These are phyloP conservation scores for Phaethon lepturus DNA, from an alignment of 2,113 vertebrate species.

Conservation along the genomic window DNA sequence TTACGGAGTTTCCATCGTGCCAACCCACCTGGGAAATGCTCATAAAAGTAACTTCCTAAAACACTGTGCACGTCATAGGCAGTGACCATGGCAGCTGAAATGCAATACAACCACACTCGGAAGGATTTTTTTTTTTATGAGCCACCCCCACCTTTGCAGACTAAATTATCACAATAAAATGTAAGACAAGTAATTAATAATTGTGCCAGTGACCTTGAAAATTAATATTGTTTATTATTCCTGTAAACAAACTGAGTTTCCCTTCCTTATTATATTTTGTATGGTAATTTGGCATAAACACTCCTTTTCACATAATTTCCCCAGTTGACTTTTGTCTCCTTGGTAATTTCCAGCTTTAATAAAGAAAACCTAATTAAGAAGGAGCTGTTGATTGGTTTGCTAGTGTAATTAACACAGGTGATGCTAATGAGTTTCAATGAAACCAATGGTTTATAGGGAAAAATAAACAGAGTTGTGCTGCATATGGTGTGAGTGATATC, in stretches of 20 bases:
- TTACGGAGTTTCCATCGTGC: conserved; percentile 29
- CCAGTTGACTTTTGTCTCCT: conserved; percentile 91
- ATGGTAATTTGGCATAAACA: conserved; percentile 85
- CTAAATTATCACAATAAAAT: conserved; percentile 76
- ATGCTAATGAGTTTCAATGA: conserved; percentile 99
- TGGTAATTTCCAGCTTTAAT: conserved; percentile 95
- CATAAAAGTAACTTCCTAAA: conserved; percentile 70
- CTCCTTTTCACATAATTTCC: conserved; percentile 85
- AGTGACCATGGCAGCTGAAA: conserved; percentile 47
- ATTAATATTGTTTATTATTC: conserved; percentile 83
- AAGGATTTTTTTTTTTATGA: conserved; percentile 45
- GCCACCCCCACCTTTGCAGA: conserved; percentile 42
- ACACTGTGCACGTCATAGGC: background rate
- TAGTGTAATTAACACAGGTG: conserved; percentile 99
- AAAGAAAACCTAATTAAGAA: conserved; percentile 98
- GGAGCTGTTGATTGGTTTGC: conserved; percentile 98
- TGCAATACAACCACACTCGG: conserved; percentile 26
- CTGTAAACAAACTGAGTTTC: conserved; percentile 80
- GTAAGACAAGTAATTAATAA: conserved; percentile 82
- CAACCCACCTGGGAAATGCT: conserved; percentile 32
- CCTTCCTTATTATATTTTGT: conserved; percentile 80
- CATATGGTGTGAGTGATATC: conserved; percentile 80
- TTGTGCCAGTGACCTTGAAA: conserved; percentile 82
- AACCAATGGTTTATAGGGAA: conserved; percentile 88
- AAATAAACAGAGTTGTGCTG: conserved; percentile 79